Evolutionary conservation across 2,888 invertebrate species (phyloP), one percentile per base, ranked within the genome.

Genomic region (Micropterix aruncella): DNA sequence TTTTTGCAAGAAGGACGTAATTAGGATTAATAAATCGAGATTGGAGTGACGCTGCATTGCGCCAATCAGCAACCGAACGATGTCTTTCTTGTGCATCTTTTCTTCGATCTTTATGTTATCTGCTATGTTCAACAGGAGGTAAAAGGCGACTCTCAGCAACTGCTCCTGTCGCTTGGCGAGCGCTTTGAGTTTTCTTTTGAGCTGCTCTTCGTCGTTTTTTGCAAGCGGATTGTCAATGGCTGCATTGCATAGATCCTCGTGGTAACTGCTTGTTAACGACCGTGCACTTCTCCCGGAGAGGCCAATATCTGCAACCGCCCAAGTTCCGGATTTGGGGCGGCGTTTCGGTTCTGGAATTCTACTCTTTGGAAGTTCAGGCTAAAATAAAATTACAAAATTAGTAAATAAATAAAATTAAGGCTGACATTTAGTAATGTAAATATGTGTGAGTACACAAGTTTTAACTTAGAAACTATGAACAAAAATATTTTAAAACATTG

Each of bases 61-160:
- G 56, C 87, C 88, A 40, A 90, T 79, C 37, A 96, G 73, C 66
- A 94, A 78, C 37, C 83, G 83, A 2, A 93, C 86, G 51, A 96
- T 81, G 56, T 88, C 90, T 62, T 94, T 88, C 56, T 91, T 89
- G 18, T 90, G 81, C 90, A 99, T 97, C 71, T 99, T 99, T 64
- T 92, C 86, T 65, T 97, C 97, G 2, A 96, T 87, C 60, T 86
- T 86, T 5, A 89, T 79, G 70, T 95, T 96, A 63, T 95, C 94
- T 2, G 96, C 89, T 62, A 99, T 85, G 62, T 99, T 97, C 42
- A 96, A 69, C 44, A 99, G 70, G 59, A 99, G 75, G 63, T 94
- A 93, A 61, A 91, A 90, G 2, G 91, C 88, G 40, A 93, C 94
- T 61, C 92, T 73, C 19, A 96, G 66, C 16, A 96, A 70, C 58